These are phyloP conservation scores for Uloborus diversus DNA, from an alignment of 1,140 invertebrate species.

Conservation along the genomic window DNA sequence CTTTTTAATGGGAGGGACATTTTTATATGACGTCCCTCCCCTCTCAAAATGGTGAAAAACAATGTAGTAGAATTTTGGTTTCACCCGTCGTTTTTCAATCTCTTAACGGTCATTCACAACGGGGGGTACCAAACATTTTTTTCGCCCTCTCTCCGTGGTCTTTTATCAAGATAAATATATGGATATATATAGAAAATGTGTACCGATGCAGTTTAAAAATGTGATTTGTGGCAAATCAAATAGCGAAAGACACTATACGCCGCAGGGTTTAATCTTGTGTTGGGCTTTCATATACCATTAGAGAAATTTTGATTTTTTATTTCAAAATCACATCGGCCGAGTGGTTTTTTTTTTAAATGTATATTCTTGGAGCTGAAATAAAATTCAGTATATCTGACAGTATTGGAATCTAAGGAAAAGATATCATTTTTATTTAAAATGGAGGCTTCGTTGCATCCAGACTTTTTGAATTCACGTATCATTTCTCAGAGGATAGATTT, in stretches of 20 bases:
- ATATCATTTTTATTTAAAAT: no score
- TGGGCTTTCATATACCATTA: conserved; percentile 38
- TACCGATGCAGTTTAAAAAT: conserved; percentile 19
- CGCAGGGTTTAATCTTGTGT: conserved; percentile 32
- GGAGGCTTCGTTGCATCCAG: no score
- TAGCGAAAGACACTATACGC: conserved; percentile 13
- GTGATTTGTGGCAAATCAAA: conserved; percentile 25
- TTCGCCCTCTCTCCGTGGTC: not conserved
- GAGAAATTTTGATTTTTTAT: conserved; percentile 23
- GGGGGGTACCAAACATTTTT: conserved; percentile 17
- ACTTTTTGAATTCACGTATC: no score
- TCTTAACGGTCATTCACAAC: conserved; percentile 28
- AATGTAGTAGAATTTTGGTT: conserved; percentile 27
- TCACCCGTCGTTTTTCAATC: conserved; percentile 30
- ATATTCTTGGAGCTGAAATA: no score
- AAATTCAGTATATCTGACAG: no score
- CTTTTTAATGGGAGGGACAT: conserved; percentile 43
- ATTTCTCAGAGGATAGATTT: no score
- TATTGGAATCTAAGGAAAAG: no score
- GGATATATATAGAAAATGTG: conserved; percentile 28
- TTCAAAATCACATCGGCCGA: no score
- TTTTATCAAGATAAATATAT: conserved; percentile 50
- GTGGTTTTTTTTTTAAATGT: no score
- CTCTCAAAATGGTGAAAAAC: not conserved
- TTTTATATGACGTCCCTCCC: conserved; percentile 7